Evolutionary conservation across 1,140 invertebrate species (phyloP), one percentile per base, ranked within the genome.

Genomic region (Drosophila serrata): DNA sequence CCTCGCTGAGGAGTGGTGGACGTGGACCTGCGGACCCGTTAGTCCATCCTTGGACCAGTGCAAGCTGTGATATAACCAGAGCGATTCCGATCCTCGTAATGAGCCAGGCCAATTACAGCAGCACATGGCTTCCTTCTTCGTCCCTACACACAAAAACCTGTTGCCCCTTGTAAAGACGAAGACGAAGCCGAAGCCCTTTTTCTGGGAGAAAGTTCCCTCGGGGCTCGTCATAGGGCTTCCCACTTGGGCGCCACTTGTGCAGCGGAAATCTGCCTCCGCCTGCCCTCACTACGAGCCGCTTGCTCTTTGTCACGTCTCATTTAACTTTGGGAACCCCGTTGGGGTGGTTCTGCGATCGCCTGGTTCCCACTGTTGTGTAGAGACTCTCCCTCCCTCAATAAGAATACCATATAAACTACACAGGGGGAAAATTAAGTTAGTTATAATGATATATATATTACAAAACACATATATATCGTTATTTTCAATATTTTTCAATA

Each of bases 271-370:
- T 61, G 59, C 55, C 48, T 17, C 3, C 13, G 42, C 48, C 46
- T 6, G 22, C 22, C 4, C 31, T 46, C 80, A 80, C 19, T 11
- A 11, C 5, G 59, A 77, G 79, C 72, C 33, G 64, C 76, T 70
- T 80, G 76, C 72, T 77, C 80, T 88, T 90, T 81, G 84, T 90
- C 81, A 88, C 84, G 84, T 78, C 81, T 90, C 84, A 88, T 90
- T 88, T 84, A 88, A 85, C 84, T 64, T 64, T 43, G 45, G 46
- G 39, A 64, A 42, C 65, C 65, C 65, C 46, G 49, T 3, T 19
- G 39, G 53, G 74, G 74, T 51, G 53, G 69, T 59, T 73, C 37
- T 51, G 56, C 29, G 64, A 78, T 70, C 63, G 31, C 55, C 4
- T 76, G 49, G 73, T 75, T 74, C 70, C 58, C 70, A 74, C 57